Conservation (phyloP, 1,140 invertebrate species). For the Riptortus pedestris region DNA sequence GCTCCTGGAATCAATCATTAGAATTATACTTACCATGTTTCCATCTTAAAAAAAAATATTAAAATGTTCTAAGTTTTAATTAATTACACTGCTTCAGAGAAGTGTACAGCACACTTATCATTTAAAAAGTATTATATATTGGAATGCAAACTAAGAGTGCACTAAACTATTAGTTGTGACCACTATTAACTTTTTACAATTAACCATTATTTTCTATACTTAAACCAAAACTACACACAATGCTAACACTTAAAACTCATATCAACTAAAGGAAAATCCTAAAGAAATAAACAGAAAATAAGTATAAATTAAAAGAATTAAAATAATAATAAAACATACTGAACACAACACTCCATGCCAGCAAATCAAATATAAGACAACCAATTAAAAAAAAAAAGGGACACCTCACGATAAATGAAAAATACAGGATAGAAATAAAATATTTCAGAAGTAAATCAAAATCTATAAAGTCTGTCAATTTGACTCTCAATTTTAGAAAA, state of each 20-base stretch:
- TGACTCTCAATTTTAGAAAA: not conserved
- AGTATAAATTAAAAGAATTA: slow-evolving; percentile 24
- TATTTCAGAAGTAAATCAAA: not conserved
- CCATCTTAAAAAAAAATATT: no score
- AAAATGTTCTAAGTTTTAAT: no score
- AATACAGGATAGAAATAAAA: not conserved
- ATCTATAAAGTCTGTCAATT: not conserved
- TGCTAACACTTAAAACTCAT: slow-evolving; percentile 10
- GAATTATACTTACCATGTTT: no score
- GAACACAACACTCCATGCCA: slow-evolving; percentile 23
- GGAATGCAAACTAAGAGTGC: no score
- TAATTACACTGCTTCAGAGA: no score
- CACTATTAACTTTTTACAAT: no score
- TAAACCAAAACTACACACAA: slow-evolving; percentile 5
- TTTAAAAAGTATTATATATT: no score
- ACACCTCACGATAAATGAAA: slow-evolving; percentile 13
- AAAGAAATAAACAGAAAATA: slow-evolving; percentile 26
- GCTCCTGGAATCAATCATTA: no score
- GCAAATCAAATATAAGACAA: slow-evolving; percentile 25
- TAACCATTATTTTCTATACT: not conserved
- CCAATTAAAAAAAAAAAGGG: slow-evolving; percentile 16
- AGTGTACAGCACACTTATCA: no score
- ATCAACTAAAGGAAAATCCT: slow-evolving; percentile 12
- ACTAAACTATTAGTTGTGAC: no score
- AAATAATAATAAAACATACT: slow-evolving; percentile 18